Conservation (phyloP, 1,140 invertebrate genomes). For the Diploscapter pachys region DNA sequence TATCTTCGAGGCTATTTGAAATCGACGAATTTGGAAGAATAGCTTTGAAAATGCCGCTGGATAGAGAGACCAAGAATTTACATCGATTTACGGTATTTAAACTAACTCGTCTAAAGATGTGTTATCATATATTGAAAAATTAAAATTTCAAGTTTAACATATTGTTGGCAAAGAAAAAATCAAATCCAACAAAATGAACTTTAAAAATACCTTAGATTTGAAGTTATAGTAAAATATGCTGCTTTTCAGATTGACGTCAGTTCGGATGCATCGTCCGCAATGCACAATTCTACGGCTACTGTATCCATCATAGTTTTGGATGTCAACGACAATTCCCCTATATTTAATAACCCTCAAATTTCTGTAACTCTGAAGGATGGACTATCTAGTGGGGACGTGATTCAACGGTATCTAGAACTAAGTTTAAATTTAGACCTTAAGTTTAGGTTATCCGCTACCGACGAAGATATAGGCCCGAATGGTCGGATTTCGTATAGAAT, state of each 20-base stretch:
- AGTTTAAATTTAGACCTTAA: not conserved
- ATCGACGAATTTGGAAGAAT: conserved; percentile 27
- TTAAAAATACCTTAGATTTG: not conserved
- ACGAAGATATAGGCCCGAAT: conserved; percentile 83
- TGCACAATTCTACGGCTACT: conserved; percentile 71
- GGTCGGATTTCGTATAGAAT: conserved; percentile 79
- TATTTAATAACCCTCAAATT: not conserved
- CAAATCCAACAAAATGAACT: too few species aligned
- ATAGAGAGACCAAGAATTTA: conserved; percentile 19
- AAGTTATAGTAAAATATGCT: conserved; percentile 19
- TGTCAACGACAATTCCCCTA: conserved; percentile 78
- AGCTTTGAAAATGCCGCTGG: conserved; percentile 21
- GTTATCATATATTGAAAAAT: too few species aligned
- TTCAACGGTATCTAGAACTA: conserved; percentile 2
- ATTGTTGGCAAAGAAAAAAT: too few species aligned
- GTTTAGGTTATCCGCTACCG: conserved; percentile 67
- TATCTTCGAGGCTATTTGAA: conserved; percentile 16
- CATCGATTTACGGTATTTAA: conserved; percentile 13
- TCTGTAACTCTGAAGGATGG: conserved; percentile 6
- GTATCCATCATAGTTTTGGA: conserved; percentile 76
- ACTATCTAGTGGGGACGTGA: conserved; percentile 10
- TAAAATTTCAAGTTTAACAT: too few species aligned
- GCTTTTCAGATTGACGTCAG: conserved; percentile 12
- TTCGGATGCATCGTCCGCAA: not conserved
- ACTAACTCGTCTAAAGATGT: too few species aligned